Conservation (phyloP, 2,888 invertebrate species). For the Dryococelus australis region DNA sequence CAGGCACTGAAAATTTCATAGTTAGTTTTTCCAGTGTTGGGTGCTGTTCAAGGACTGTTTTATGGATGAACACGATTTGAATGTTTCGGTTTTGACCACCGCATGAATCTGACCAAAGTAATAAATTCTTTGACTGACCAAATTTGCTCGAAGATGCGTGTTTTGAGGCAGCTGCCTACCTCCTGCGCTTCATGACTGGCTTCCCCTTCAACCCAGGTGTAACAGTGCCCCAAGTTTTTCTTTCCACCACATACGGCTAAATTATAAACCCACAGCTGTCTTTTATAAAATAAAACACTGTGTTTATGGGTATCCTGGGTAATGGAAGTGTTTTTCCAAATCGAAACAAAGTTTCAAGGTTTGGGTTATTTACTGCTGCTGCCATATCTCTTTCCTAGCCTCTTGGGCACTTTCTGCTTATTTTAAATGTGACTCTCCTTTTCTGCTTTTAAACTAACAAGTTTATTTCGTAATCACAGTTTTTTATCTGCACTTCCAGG, state of each 20-base stretch:
- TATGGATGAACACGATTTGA: background rate
- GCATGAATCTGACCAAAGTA: slow-evolving; percentile 41
- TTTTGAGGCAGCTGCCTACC: slow-evolving; percentile 49
- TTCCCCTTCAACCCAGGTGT: slow-evolving; percentile 49
- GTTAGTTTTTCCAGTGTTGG: background rate
- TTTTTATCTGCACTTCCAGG: background rate
- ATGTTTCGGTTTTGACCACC: slow-evolving; percentile 19
- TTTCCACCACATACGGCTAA: slow-evolving; percentile 47
- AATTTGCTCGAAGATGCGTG: slow-evolving; percentile 43
- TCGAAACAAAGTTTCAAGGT: no score
- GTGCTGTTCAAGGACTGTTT: background rate
- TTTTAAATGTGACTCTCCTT: no score
- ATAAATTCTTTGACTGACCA: slow-evolving; percentile 38
- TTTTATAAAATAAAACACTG: background rate
- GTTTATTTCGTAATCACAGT: no score
- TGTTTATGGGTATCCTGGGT: no score
- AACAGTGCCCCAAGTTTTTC: slow-evolving; percentile 45
- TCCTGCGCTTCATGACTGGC: slow-evolving; percentile 51
- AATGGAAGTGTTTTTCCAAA: background rate
- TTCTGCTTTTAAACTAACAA: background rate
- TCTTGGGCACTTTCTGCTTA: no score
- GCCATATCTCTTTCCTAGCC: no score
- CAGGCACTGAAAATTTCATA: background rate
- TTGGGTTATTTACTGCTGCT: no score
- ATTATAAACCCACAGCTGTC: slow-evolving; percentile 47